Conservation (phyloP, 37 sponge, comb jelly and placozoan species). For the Chondrilla cf. caribensis region DNA sequence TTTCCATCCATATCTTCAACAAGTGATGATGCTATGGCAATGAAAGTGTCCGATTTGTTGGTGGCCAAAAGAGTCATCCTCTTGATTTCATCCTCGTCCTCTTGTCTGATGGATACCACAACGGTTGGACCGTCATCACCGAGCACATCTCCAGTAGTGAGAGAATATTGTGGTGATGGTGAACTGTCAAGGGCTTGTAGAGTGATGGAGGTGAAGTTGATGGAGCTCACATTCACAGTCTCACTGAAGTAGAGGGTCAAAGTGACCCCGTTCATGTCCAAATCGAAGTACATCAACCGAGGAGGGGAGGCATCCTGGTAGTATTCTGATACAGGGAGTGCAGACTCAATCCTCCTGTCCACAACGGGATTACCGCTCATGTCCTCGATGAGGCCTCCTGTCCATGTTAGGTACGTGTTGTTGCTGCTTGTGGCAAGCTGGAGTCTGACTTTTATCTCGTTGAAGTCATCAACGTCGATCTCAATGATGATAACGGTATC, state of each 20-base stretch:
- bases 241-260: slow-evolving; percentile 78
- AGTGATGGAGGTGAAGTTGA: slow-evolving; percentile 68
- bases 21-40: slow-evolving; percentile 40
- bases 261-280: slow-evolving; percentile 73
- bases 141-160: slow-evolving; percentile 22
- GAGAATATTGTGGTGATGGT: slow-evolving; percentile 27
- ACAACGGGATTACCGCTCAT: slow-evolving; percentile 54
- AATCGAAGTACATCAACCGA: slow-evolving; percentile 47
- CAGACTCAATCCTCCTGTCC: background rate
- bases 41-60: slow-evolving; percentile 50
- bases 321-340: slow-evolving; percentile 49
- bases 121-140: slow-evolving; percentile 50
- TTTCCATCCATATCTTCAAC: slow-evolving; percentile 80
- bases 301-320: slow-evolving; percentile 59
- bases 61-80: slow-evolving; percentile 68
- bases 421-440: slow-evolving; percentile 56
- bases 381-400: slow-evolving; percentile 43
- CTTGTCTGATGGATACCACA: slow-evolving; percentile 36
- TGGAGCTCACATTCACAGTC: slow-evolving; percentile 70
- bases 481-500: slow-evolving; percentile 41
- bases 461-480: slow-evolving; percentile 68
- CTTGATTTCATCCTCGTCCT: slow-evolving; percentile 80
- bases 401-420: slow-evolving; percentile 54
- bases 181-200: slow-evolving; percentile 35
- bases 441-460: slow-evolving; percentile 64